Base-by-base conservation (phyloP, 2,888 invertebrate species). In the Rhamphomyia laevipes region DNA sequence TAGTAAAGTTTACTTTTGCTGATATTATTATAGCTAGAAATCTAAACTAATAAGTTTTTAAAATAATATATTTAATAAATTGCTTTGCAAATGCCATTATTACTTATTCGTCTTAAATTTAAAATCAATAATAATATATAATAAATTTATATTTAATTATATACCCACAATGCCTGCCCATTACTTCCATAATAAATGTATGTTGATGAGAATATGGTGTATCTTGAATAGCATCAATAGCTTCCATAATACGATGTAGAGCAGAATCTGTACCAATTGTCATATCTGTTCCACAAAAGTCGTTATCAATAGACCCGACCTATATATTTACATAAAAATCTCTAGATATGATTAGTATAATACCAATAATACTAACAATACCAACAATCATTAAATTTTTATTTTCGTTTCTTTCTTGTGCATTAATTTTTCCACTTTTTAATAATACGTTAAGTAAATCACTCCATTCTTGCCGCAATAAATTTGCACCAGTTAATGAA, bases 231-330 rank as follows among this genome's bases (percentile, higher is more conserved):
- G 93, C 92, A 73, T 96, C 96, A 60, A 92, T 86, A 42, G 93
- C 90, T 72, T 96, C 95, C 63, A 95, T 89, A 61, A 96, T 96
- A 58, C 94, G 80, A 69, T 94, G 94, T 56, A 95, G 74, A 23
- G 95, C 95, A 10, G 91, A 88, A 69, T 95, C 95, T 2, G 94
- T 91, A 56, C 93, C 95, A 63, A 96, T 95, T 41, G 95, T 96
- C 95, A 96, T 96, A 68, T 96, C 96, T 12, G 95, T 96, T 48
- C 95, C 95, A 72, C 93, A 95, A 72, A 95, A 95, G 72, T 95
- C 95, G 73, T 96, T 96, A 70, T 96, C 95, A 62, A 96, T 96
- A 4, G 95, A 95, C 9, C 95, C 95, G 37, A 96, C 75, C 75
- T 75, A 57, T 18, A 33, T n/a, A n/a, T n/a, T 43, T 37, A 21